Conservation (phyloP, 2,797 vertebrate genomes). For the Adrianichthys oophorus region DNA sequence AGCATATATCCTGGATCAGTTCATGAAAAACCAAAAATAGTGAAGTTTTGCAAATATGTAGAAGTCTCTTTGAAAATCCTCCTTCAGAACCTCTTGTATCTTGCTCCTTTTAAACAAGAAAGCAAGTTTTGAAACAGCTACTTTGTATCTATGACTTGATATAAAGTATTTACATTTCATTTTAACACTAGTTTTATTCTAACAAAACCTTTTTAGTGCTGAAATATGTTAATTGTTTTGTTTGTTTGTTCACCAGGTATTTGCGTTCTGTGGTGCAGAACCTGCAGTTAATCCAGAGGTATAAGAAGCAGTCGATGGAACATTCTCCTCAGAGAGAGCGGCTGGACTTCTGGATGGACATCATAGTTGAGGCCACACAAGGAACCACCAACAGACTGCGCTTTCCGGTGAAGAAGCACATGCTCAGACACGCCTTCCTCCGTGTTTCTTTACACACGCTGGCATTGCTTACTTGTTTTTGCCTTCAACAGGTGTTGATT, state of each 20-base stretch:
- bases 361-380: slow-evolving; percentile 94
- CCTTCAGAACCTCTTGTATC: no score
- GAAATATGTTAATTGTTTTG: not conserved
- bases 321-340: slow-evolving; percentile 87
- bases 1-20: no score
- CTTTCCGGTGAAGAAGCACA: slow-evolving; percentile 83
- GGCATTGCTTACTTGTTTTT: not conserved
- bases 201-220: no score
- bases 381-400: slow-evolving; percentile 86
- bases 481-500: slow-evolving; percentile 85
- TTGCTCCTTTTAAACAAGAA: no score
- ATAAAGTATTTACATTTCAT: no score
- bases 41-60: no score
- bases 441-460: not conserved
- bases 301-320: slow-evolving; percentile 87
- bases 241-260: slow-evolving; percentile 79
- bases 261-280: slow-evolving; percentile 93
- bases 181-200: no score
- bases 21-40: no score
- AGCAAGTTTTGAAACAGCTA: no score
- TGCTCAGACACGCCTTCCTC: not conserved
- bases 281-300: slow-evolving; percentile 89
- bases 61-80: no score
- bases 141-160: no score
- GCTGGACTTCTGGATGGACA: slow-evolving; percentile 97